Base-by-base conservation (phyloP, 2,797 vertebrate species). In the Pseudochromis fuscus region DNA sequence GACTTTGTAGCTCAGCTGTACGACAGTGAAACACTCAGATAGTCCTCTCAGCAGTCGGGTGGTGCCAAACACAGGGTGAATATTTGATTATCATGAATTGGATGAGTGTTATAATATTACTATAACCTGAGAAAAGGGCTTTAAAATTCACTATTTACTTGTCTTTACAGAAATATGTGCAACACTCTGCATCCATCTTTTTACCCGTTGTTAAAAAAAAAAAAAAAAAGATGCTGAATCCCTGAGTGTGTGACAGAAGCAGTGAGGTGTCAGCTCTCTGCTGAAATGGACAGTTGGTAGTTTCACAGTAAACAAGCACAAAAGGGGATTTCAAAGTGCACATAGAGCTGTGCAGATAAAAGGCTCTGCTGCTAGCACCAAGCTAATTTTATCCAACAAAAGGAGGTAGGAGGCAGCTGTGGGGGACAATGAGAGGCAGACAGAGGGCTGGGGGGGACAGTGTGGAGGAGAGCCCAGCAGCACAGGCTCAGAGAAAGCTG, bases 341-440 rank as follows among this genome's bases (percentile, higher is more conserved):
- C 19, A 42, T 4, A 16, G 30, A 73, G 50, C 63, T 19, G 52
- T 37, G 53, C 10, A 72, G 64, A 87, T 75, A 40, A 90, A 88
- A 89, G 81, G 67, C 51, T 38, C 4, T 18, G 66, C 60, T 63
- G 70, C 63, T 63, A 68, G 57, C 55, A 49, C 48, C 31, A 19
- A 46, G 83, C 84, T 93, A 88, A 93, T 84, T 91, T 88, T 87
- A 94, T 75, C 81, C 30, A 59, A 81, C 87, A 91, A 89, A 88
- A 79, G 83, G 62, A 84, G 53, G 69, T 71, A 62, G 89, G 82
- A 82, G 81, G 79, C 90, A 93, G 92, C 91, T 91, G 89, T 59
- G 49, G 24, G 55, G 62, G 87, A 93, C 91, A 92, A 90, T 82
- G 80, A 79, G 79, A 52, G 51, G 46, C 10, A 23, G 40, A 19